Conservation (phyloP, 2,797 vertebrate species). For the Crypturellus tataupa region DNA sequence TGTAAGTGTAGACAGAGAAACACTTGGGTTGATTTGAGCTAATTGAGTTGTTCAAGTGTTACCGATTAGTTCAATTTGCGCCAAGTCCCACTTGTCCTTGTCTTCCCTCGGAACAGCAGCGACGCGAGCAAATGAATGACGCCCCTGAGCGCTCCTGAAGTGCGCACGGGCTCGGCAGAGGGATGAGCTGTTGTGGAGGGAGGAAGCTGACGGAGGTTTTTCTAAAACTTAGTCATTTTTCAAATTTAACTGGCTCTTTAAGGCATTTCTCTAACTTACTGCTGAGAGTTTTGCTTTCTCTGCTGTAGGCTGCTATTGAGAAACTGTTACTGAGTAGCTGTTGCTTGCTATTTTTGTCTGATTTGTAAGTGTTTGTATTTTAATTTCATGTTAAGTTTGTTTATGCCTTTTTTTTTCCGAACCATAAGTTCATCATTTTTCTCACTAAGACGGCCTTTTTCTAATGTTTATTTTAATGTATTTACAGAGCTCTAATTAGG, state of each 20-base stretch:
- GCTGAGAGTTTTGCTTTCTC: neutral
- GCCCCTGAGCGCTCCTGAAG: neutral
- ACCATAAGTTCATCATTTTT: neutral
- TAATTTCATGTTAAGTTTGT: neutral
- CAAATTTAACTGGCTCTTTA: neutral
- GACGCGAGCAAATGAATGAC: neutral
- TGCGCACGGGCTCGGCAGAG: neutral
- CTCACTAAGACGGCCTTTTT: neutral
- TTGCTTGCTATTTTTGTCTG: neutral
- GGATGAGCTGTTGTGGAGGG: neutral
- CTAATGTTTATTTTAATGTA: neutral
- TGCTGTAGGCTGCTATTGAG: neutral
- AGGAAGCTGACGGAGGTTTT: neutral
- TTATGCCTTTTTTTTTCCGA: neutral
- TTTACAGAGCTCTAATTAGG: neutral
- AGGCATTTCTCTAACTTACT: neutral
- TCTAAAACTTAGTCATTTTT: neutral
- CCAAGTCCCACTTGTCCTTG: slow-evolving; percentile 34
- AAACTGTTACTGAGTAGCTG: accelerated
- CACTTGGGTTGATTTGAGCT: slow-evolving; percentile 58
- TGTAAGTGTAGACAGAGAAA: slow-evolving; percentile 27
- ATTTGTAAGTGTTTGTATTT: neutral
- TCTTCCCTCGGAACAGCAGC: slow-evolving; percentile 4
- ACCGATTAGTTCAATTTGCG: slow-evolving; percentile 37
- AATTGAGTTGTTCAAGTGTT: slow-evolving; percentile 68